phyloP scores from a whole-genome alignment of 2,113 vertebrate species.

The Pseudorasbora parva region DNA sequence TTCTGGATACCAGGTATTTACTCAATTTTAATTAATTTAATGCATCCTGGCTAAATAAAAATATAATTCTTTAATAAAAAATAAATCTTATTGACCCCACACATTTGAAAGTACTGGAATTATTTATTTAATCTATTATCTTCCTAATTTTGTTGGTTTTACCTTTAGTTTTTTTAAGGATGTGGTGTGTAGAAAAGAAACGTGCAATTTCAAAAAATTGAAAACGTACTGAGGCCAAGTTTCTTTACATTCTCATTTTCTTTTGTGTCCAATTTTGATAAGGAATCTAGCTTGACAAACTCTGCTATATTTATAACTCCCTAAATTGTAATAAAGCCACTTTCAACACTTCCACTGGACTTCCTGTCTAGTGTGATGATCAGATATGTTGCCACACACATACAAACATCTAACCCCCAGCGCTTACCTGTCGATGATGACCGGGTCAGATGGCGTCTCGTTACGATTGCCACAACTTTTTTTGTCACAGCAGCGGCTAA shows the following conservation, averaged over 20 bases:
- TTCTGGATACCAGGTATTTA: not conserved
- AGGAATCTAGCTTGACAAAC: not conserved
- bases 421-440: constrained; percentile 99
- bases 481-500: constrained; percentile 99
- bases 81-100: not conserved
- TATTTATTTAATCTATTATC: not conserved
- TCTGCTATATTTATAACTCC: not conserved
- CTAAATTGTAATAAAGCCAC: not conserved
- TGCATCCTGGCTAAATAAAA: too few species aligned
- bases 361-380: not conserved
- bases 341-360: not conserved
- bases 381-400: constrained; percentile 7
- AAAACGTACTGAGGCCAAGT: too few species aligned
- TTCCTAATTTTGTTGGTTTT: not conserved
- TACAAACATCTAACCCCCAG: constrained; percentile 64
- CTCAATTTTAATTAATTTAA: too few species aligned
- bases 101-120: not conserved
- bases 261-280: not conserved
- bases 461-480: constrained; percentile 99
- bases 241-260: not conserved
- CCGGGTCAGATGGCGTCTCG: constrained; percentile 98
- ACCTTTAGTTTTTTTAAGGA: not conserved
- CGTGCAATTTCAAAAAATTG: not conserved
- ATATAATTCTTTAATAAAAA: not conserved
- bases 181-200: not conserved